These are phyloP conservation scores for Lates calcarifer DNA, from an alignment of 2,113 vertebrate species.

Conservation along the genomic window DNA sequence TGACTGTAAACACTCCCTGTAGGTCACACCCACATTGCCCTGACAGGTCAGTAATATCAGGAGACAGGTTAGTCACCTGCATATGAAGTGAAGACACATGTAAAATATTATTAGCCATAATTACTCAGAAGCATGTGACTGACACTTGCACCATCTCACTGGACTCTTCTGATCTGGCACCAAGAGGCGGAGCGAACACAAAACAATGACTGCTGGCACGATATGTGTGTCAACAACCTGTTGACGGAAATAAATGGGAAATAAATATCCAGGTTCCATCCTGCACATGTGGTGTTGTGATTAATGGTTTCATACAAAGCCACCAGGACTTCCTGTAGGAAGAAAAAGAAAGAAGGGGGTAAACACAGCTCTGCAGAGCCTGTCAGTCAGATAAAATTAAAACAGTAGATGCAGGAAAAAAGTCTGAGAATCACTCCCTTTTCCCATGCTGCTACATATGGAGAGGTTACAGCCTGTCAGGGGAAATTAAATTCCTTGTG, in stretches of 20 bases:
- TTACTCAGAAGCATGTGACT: constrained; percentile 9
- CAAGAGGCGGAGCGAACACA: background rate
- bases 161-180: constrained; percentile 8
- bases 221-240: constrained; percentile 69
- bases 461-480: constrained; percentile 34
- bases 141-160: background rate
- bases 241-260: constrained; percentile 59
- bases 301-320: constrained; percentile 39
- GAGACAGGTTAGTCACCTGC: constrained; percentile 5
- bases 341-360: background rate
- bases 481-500: constrained; percentile 12
- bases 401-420: constrained; percentile 10
- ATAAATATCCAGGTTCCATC: constrained; percentile 58
- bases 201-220: constrained; percentile 40
- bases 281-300: constrained; percentile 56
- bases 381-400: constrained; percentile 16
- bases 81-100: background rate
- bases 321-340: constrained; percentile 59
- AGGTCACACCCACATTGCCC: constrained; percentile 3
- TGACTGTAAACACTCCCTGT: constrained; percentile 11
- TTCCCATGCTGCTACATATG: background rate
- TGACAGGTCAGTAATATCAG: background rate
- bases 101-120: background rate
- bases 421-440: background rate
- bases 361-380: background rate